Percentiles rank a stretch among this genome's conserved stretches.
Conservation (phyloP, 37 sponge, comb jelly and placozoan genomes). For the Mnemiopsis leidyi region DNA sequence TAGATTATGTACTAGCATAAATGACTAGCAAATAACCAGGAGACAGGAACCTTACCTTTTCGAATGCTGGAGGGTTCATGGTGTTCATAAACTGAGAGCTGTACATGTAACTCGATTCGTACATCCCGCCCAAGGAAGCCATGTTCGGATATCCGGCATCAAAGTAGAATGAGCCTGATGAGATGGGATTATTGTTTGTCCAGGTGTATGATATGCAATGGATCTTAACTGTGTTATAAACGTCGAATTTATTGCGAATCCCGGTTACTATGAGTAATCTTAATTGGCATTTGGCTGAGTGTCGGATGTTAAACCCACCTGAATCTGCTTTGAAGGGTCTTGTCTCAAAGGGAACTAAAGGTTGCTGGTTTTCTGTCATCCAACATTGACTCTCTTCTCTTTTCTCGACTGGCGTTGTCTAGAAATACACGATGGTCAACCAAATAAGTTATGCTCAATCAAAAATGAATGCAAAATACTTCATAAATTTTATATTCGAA, state of each 20-base stretch:
- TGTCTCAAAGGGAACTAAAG: background rate
- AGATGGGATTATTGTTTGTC: too few species aligned
- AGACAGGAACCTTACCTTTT: background rate
- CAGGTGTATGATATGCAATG: too few species aligned
- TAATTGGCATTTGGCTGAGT: too few species aligned
- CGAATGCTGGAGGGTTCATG: background rate
- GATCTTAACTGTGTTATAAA: too few species aligned
- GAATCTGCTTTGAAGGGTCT: conserved; percentile 4
- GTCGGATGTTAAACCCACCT: background rate
- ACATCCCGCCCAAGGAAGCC: background rate
- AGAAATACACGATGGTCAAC: background rate
- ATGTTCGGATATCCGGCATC: background rate
- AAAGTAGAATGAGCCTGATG: conserved; percentile 31
- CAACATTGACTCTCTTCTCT: background rate
- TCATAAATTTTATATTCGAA: too few species aligned
- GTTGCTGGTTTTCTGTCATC: background rate
- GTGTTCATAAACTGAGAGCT: background rate
- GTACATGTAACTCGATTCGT: conserved; percentile 20
- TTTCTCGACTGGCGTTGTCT: background rate
- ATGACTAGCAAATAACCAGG: too few species aligned
- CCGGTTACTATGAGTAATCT: too few species aligned
- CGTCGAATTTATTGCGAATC: too few species aligned
- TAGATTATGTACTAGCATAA: too few species aligned
- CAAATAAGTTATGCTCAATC: too few species aligned
- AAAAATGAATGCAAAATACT: too few species aligned